Evolutionary conservation across 2,797 vertebrate genomes (phyloP).

Genomic region (Amblyraja radiata): DNA sequence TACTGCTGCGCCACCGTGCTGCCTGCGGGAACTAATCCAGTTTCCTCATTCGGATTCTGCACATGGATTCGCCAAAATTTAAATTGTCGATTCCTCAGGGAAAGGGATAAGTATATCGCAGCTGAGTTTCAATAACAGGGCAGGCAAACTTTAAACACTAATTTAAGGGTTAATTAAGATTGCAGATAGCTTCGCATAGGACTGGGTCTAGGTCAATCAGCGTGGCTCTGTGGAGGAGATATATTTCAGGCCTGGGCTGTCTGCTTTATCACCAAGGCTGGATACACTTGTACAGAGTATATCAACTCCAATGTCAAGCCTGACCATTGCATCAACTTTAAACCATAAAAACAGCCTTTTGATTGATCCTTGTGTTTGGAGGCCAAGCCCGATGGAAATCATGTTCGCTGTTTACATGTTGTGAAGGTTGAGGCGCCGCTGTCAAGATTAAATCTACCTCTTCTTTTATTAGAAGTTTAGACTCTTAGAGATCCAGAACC

Average conservation of each 20-base stretch:
- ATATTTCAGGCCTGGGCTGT: background rate
- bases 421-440: background rate
- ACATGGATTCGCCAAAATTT: background rate
- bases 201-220: background rate
- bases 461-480: too few relatives aligned
- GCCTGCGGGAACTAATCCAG: background rate
- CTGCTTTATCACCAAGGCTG: background rate
- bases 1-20: too few relatives aligned
- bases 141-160: background rate
- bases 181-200: background rate
- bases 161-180: constrained; percentile 21
- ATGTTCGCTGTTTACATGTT: background rate
- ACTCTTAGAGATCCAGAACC: too few relatives aligned
- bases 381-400: constrained; percentile 1
- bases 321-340: background rate
- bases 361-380: background rate
- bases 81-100: background rate
- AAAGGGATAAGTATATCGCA: background rate
- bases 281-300: background rate
- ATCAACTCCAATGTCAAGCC: constrained; percentile 23
- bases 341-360: background rate
- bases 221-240: background rate
- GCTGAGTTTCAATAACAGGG: background rate
- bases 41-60: background rate
- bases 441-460: background rate